Base-by-base conservation (phyloP, 2,888 invertebrate genomes). In the Troides aeacus region DNA sequence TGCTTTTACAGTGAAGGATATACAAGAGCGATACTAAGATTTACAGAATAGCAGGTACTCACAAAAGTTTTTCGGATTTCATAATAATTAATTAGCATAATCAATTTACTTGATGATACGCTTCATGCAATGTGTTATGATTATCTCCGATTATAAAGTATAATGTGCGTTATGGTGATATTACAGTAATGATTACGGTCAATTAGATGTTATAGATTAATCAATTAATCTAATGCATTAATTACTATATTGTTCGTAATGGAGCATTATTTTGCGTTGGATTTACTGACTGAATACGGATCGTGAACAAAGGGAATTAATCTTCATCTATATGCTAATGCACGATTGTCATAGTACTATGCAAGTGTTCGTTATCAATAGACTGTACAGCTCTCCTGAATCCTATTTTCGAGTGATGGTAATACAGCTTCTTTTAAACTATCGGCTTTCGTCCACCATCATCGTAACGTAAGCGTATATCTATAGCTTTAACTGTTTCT, bases 201-300 rank as follows among this genome's bases (percentile, higher is more conserved):
- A 70, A 64, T 66, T 70, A 70, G 62, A 6, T 63, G 50, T 30
- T 39, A 42, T 50, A 53, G 63, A 66, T 63, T 66, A 70, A 66
- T 62, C 62, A 70, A 70, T 70, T 70, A 56, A 66, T 59, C 66
- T 70, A 66, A 70, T 66, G 66, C 63, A 66, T 63, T 66, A 66
- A 70, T 53, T 70, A 53, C 63, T 56, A 53, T 59, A 63, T 66
- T 66, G 66, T 66, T 56, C 6, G 58, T 5, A 50, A n/a, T 17
- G 60, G n/a, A 58, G 23, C 59, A 62, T 53, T 65, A 57, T 58
- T 30, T 30, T 64, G 36, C 61, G 15, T 21, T 46, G 21, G 42
- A 15, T n/a, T 46, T 30, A n/a, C n/a, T 42, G 7, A 63, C 58
- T 64, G 15, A 58, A 59, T 63, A 57, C 18, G 39, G 3, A 24